phyloP scores from a whole-genome alignment of 2,888 invertebrate species.

The Psylliodes chrysocephalus region DNA sequence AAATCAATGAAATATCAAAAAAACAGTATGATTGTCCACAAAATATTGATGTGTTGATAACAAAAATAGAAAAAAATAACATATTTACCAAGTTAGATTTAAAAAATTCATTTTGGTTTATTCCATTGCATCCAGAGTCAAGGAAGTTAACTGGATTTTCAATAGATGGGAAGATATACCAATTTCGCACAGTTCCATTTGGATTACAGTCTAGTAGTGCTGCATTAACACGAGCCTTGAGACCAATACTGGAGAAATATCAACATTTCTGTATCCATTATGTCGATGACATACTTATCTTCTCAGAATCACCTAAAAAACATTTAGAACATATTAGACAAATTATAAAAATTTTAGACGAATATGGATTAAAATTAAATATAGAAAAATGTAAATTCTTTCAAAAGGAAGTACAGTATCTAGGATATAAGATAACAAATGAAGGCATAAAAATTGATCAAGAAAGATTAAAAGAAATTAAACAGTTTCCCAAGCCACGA shows the following conservation, averaged over 20 bases:
- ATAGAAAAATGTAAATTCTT: conserved; percentile 24
- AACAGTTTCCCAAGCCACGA: conserved; percentile 10
- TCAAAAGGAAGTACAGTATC: conserved; percentile 18
- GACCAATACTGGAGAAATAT: conserved; percentile 1
- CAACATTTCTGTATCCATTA: conserved; percentile 17
- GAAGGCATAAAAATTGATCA: conserved; percentile 13
- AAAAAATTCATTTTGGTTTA: background rate
- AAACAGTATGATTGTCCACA: conserved; percentile 11
- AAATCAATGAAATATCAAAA: background rate
- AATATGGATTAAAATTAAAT: conserved; percentile 24
- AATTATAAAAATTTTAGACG: conserved; percentile 19
- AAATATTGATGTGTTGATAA: conserved; percentile 14
- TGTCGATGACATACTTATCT: conserved; percentile 24
- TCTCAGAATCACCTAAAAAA: background rate
- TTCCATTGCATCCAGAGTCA: background rate
- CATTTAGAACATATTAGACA: conserved; percentile 5
- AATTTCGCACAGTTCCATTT: conserved; percentile 11
- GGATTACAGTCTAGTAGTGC: conserved; percentile 5
- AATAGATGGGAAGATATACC: conserved; percentile 4
- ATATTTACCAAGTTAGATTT: conserved; percentile 6
- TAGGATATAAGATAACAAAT: conserved; percentile 13
- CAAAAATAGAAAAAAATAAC: background rate
- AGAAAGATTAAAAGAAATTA: conserved; percentile 14
- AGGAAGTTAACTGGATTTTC: background rate
- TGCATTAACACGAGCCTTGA: background rate